Percentiles rank a stretch among this genome's conserved stretches.
Evolutionary conservation across 2,888 invertebrate genomes (phyloP).

Genomic region (Geotrupes spiniger): DNA sequence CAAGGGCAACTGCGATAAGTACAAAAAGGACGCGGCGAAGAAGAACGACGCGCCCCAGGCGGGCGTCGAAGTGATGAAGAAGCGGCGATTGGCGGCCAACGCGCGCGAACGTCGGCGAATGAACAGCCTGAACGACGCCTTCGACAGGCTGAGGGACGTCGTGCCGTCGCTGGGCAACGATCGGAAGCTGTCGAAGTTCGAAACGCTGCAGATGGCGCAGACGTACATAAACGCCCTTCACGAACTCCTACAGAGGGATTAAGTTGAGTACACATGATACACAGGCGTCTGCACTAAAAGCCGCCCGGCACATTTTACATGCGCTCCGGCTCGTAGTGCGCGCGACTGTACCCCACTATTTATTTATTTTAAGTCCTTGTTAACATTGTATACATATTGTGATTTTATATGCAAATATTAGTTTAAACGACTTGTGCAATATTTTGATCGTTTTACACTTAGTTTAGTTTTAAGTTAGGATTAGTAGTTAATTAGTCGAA

Average conservation of each 20-base stretch:
- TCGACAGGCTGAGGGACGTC: slow-evolving; percentile 66
- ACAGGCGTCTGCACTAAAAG: too few species aligned
- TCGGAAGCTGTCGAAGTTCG: slow-evolving; percentile 70
- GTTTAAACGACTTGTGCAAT: too few species aligned
- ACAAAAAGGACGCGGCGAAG: slow-evolving; percentile 24
- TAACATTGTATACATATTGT: too few species aligned
- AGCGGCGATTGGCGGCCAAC: slow-evolving; percentile 67
- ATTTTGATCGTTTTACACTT: too few species aligned
- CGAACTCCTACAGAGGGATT: slow-evolving; percentile 57
- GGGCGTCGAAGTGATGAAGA: slow-evolving; percentile 51
- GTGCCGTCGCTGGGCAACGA: slow-evolving; percentile 69
- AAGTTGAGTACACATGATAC: slow-evolving; percentile 1
- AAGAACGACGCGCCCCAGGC: slow-evolving; percentile 28
- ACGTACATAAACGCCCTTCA: slow-evolving; percentile 69
- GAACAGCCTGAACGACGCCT: slow-evolving; percentile 72
- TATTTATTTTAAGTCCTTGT: too few species aligned
- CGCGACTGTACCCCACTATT: too few species aligned
- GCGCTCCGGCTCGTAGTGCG: too few species aligned
- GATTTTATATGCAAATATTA: too few species aligned
- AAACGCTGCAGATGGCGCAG: slow-evolving; percentile 76
- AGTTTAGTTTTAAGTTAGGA: too few species aligned
- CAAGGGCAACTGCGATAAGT: slow-evolving; percentile 29
- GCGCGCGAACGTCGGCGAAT: slow-evolving; percentile 70
- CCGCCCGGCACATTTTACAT: too few species aligned
- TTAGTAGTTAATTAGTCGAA: too few species aligned